Conservation (phyloP, 2,113 vertebrate species). For the Camelus bactrianus region DNA sequence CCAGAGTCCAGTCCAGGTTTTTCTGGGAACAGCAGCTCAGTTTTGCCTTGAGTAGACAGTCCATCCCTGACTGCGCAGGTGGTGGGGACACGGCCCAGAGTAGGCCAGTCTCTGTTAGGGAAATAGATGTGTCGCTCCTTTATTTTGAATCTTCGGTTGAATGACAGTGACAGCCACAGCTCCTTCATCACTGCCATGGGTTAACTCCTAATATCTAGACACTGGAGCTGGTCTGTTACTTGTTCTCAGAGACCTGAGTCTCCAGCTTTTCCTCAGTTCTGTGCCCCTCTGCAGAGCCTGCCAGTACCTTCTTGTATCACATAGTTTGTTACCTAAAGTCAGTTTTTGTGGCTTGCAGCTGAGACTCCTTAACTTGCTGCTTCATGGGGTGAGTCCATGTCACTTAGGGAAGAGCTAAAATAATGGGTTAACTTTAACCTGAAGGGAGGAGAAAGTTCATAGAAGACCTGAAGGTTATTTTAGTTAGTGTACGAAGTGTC, state of each 20-base stretch:
- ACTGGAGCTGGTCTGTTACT: neutral
- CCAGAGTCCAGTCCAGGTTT: neutral
- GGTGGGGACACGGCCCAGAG: neutral
- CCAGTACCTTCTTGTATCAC: neutral
- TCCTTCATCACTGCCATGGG: neutral
- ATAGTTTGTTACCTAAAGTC: neutral
- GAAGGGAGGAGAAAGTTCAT: slow-evolving; percentile 3
- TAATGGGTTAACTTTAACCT: neutral
- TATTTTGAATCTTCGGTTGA: neutral
- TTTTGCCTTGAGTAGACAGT: neutral
- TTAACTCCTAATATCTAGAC: neutral
- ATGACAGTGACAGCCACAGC: neutral
- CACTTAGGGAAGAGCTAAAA: neutral
- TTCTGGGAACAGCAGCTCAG: neutral
- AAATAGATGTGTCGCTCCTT: neutral
- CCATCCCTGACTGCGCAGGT: neutral
- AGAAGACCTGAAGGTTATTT: neutral
- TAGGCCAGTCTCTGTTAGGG: neutral
- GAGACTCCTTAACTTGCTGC: neutral
- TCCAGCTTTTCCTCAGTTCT: neutral
- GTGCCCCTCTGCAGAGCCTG: neutral
- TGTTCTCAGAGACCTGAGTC: neutral
- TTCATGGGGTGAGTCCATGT: neutral
- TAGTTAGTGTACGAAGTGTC: neutral
- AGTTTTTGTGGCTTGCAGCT: neutral